Evolutionary conservation across 2,888 invertebrate species (phyloP).

Genomic region (Sturmia bella): DNA sequence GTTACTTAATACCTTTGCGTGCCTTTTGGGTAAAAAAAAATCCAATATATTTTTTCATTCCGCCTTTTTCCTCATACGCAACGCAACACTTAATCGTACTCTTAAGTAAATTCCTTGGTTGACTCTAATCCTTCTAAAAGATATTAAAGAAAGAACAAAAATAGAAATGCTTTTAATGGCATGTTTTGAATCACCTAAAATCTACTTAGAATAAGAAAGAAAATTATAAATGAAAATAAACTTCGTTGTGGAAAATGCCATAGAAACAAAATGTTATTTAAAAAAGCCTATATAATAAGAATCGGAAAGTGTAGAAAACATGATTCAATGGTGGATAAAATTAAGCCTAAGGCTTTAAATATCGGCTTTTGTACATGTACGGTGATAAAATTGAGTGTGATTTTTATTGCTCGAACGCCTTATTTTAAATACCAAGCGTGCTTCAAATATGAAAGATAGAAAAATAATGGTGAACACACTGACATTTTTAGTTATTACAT

Average conservation of each 20-base stretch:
- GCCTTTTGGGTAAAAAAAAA: constrained; percentile 59
- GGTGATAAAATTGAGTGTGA: constrained; percentile 71
- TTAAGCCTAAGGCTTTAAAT: constrained; percentile 61
- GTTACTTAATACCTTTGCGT: constrained; percentile 71
- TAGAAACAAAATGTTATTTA: constrained; percentile 57
- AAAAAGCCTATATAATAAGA: background rate
- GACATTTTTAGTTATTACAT: background rate
- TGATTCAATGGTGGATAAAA: constrained; percentile 31
- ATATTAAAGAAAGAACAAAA: constrained; percentile 45
- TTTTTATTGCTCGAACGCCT: constrained; percentile 77
- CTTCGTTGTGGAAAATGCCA: constrained; percentile 46
- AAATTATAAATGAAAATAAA: background rate
- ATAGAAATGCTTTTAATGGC: constrained; percentile 53
- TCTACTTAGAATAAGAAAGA: constrained; percentile 8
- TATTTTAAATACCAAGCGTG: constrained; percentile 78
- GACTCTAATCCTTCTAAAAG: constrained; percentile 69
- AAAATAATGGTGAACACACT: background rate
- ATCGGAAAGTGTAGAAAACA: too few relatives aligned
- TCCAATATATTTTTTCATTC: background rate
- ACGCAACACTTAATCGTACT: constrained; percentile 46
- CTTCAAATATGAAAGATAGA: constrained; percentile 12
- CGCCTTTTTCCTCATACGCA: constrained; percentile 13
- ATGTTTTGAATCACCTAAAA: constrained; percentile 58
- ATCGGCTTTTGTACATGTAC: constrained; percentile 61
- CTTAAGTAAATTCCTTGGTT: constrained; percentile 61